phyloP scores from a whole-genome alignment of 1,140 invertebrate genomes.

The Ganaspis sp. region DNA sequence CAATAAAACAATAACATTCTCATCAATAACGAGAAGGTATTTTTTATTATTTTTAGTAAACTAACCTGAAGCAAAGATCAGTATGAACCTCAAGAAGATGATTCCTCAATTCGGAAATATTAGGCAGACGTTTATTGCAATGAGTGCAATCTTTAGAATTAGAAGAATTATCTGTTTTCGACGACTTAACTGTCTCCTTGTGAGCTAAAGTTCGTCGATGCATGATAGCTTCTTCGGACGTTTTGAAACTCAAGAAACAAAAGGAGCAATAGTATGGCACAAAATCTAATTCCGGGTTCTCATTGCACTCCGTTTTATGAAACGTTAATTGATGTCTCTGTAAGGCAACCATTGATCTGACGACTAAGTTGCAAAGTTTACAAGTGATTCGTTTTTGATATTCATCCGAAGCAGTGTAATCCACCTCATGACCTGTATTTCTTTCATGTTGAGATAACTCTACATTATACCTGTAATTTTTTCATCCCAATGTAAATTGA shows the following conservation, averaged over 20 bases:
- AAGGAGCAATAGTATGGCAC: constrained; percentile 81
- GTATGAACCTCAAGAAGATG: constrained; percentile 83
- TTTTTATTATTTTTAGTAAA: constrained; percentile 26
- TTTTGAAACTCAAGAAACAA: constrained; percentile 81
- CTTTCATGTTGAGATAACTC: constrained; percentile 82
- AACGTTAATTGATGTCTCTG: constrained; percentile 78
- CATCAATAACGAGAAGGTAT: too few species aligned
- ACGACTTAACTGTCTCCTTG: constrained; percentile 75
- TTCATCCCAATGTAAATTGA: too few species aligned
- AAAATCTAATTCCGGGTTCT: constrained; percentile 47
- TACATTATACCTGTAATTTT: constrained; percentile 78
- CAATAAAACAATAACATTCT: too few species aligned
- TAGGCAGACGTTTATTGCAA: constrained; percentile 76
- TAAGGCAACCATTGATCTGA: constrained; percentile 80
- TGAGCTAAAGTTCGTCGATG: constrained; percentile 82
- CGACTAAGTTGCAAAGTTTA: constrained; percentile 76
- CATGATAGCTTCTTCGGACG: constrained; percentile 79
- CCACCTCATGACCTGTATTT: constrained; percentile 75
- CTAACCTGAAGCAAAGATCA: constrained; percentile 76
- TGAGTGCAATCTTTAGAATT: constrained; percentile 78
- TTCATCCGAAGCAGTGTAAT: constrained; percentile 78
- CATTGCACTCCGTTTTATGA: constrained; percentile 76
- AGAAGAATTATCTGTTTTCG: constrained; percentile 58
- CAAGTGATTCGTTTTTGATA: constrained; percentile 82
- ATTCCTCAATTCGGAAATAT: constrained; percentile 79